Base-by-base conservation (phyloP, 2,888 invertebrate genomes). In the Leucophenga maculata region DNA sequence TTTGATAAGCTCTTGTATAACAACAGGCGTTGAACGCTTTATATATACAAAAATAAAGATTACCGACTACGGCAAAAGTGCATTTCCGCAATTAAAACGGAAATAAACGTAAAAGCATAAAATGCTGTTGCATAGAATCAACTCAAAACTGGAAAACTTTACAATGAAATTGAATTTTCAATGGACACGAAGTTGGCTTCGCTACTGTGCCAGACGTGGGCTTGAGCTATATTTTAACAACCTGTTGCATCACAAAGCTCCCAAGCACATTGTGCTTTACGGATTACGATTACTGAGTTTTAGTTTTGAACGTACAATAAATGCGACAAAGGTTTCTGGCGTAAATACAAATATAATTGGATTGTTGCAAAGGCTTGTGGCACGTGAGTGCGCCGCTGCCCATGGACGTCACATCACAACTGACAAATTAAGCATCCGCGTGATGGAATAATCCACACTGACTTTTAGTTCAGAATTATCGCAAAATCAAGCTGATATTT, bases 11-110 rank as follows among this genome's bases (percentile, higher is more conserved):
- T n/a, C n/a, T n/a, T n/a, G n/a, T 22, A 55, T 18, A n/a, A 18
- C 18, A 20, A 39, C 8, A 1, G 39, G 11, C 39, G 13, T 31
- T 14, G 46, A 20, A 14, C 9, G 0, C 4, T 48, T 8, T 20
- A 50, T 20, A 14, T 4, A 59, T 22, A 39, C 39, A 39, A 39
- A 39, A 11, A 39, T 9, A 39, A 11, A 39, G 9, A 39, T 11
- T 39, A 39, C 39, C 3, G 3, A 39, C 39, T 26, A 31, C 1
- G 55, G 67, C 71, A 69, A 70, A 76, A 76, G 65, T 77, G 78
- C 78, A 77, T 76, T 80, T 80, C 82, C 80, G 80, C 79, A 82
- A 80, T 80, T 79, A 74, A 80, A 77, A 16, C 79, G 82, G 82
- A 82, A 76, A 72, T 79, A 69, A 77, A 75, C 69, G 75, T 67